Base-by-base conservation (phyloP, 2,888 invertebrate species). In the Platycnemis pennipes region DNA sequence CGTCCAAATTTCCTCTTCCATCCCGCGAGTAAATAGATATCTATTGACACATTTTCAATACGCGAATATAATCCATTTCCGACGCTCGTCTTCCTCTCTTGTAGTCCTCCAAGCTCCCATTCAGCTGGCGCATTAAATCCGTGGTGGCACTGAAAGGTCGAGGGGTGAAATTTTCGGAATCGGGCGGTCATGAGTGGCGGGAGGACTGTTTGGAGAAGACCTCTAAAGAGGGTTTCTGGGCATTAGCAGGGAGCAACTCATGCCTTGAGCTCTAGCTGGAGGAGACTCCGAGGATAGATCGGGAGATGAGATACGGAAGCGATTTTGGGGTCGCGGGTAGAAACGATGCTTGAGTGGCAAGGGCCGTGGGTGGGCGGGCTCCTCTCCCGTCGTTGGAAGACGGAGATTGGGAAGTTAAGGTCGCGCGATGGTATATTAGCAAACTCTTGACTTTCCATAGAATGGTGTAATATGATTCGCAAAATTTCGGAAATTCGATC, bases 321-420 rank as follows among this genome's bases (percentile, higher is more conserved):
- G 88, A 88, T 88, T 88, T 88, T 31, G 88, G n/a, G n/a, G 88
- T 8, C 31, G 88, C 49, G 45, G 88, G n/a, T n/a, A n/a, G n/a
- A n/a, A n/a, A n/a, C 45, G 16, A 19, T 31, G 2, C 44, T 46
- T 8, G 31, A 88, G 45, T 26, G 22, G 45, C 5, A 87, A 42
- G 87, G 45, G 45, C 4, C 87, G 49, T 49, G 49, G 49, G 49
- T 49, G 49, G 19, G 49, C 49, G 49, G 49, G 49, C 49, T 19
- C 11, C 19, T 19, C 49, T 49, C 49, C 49, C 49, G 49, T 49
- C 49, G 19, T 19, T 11, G 49, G 3, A 3, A 11, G 49, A 49
- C 49, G 49, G 49, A 49, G 19, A 16, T 49, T 49, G 49, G 49
- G 19, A 49, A 49, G 49, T 11, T 11, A 19, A 49, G 19, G 49